Base-by-base conservation (phyloP, 1,140 invertebrate genomes). In the Agrypnia vestita region DNA sequence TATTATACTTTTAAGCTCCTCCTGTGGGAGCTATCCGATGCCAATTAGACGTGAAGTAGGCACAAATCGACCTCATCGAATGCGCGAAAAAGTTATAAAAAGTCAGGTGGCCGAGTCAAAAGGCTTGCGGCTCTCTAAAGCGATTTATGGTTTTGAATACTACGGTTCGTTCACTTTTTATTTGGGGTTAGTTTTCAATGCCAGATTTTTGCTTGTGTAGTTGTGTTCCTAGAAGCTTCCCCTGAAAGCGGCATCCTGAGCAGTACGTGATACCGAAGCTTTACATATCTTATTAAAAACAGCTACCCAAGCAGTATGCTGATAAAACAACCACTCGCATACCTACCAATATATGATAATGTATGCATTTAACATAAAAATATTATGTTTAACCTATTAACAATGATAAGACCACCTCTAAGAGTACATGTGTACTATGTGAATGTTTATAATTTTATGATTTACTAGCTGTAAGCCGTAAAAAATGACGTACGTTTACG, bases 1-100 rank as follows among this genome's bases (percentile, higher is more conserved):
- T 53, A 53, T 53, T 53, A 13, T 53, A 53, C 15, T 64, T 44
- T 11, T 19, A 59, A 59, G 17, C 8, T 59, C 17, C 35, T 74
- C 69, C 21, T 53, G 25, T 56, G 73, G 56, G 64, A 79, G 74
- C 78, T 79, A 74, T 79, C 78, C 64, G 51, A 56, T 79, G 67
- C 67, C 69, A 79, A 79, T 79, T 79, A 74, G 69, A 35, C 21
- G 47, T 43, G 73, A 79, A 79, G 61, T 59, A 19, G 3, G 17
- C 15, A 19, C 55, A 59, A 19, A 59, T 21, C 3, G 17, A 59
- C n/a, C 55, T 19, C 55, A 17, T 21, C 7, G 21, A 21, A 21
- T 21, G 15, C 21, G 17, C 4, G 12, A 59, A 17, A 59, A 21
- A 19, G 55, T 59, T 21, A 0, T 19, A 15, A 59, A 3, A 59